Evolutionary conservation across 2,797 vertebrate species (phyloP).

Genomic region (Phataginus tetradactyla): DNA sequence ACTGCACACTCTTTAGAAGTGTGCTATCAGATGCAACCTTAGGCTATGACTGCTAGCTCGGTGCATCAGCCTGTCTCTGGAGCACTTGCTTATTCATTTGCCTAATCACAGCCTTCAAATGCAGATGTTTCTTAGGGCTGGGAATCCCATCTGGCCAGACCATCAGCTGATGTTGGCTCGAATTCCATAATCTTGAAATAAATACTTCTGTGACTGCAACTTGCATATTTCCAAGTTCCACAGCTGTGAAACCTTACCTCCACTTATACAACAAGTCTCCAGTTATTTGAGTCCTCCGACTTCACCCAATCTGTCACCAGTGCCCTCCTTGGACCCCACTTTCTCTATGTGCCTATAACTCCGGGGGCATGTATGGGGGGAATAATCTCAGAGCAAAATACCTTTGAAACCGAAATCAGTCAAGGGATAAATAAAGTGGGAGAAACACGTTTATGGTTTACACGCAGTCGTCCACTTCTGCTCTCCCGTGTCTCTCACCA

Average conservation of each 20-base stretch:
- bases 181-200: conserved; percentile 23
- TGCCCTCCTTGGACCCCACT: background rate
- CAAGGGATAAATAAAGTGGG: too few species aligned
- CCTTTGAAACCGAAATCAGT: too few species aligned
- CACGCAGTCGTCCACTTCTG: too few species aligned
- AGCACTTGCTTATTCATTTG: background rate
- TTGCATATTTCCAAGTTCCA: background rate
- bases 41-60: background rate
- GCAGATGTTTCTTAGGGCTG: background rate
- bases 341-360: background rate
- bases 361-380: too few species aligned
- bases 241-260: background rate
- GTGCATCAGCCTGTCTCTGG: background rate
- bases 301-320: background rate
- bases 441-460: too few species aligned
- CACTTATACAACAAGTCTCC: background rate
- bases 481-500: too few species aligned
- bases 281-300: background rate
- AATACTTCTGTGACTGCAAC: background rate
- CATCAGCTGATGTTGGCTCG: background rate
- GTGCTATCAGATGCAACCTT: background rate
- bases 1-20: background rate
- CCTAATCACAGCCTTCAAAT: background rate
- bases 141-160: background rate
- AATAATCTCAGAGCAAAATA: too few species aligned